These are phyloP conservation scores for Solenopsis invicta DNA, from an alignment of 1,140 invertebrate genomes.

Conservation along the genomic window DNA sequence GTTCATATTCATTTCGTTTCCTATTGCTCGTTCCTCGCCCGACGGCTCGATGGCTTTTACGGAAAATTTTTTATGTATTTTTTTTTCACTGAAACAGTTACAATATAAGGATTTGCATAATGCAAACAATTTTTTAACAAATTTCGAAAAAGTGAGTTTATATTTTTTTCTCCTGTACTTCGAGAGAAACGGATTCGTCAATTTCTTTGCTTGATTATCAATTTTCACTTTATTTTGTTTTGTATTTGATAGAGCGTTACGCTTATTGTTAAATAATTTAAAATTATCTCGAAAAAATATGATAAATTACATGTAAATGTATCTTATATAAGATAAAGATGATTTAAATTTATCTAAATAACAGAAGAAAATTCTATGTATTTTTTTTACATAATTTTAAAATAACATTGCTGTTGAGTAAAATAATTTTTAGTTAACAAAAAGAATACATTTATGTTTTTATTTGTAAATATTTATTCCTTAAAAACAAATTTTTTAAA, in stretches of 20 bases:
- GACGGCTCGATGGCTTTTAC: conserved; percentile 69
- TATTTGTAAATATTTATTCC: too few relatives aligned
- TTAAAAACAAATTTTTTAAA: too few relatives aligned
- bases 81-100: conserved; percentile 12
- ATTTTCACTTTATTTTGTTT: conserved; percentile 1
- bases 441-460: too few relatives aligned
- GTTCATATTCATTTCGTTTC: conserved; percentile 52
- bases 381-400: too few relatives aligned
- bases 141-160: not conserved
- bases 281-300: too few relatives aligned
- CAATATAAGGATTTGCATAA: not conserved
- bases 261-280: too few relatives aligned
- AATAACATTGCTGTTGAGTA: too few relatives aligned
- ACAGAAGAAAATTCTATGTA: too few relatives aligned
- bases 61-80: conserved; percentile 3
- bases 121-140: not conserved
- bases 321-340: too few relatives aligned
- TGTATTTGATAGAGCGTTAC: not conserved
- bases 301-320: too few relatives aligned
- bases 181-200: not conserved
- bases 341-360: too few relatives aligned
- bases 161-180: not conserved
- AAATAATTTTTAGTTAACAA: too few relatives aligned
- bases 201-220: not conserved
- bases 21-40: conserved; percentile 55